These are phyloP conservation scores for Caenorhabditis sp. DNA, from an alignment of 2,888 invertebrate genomes.

Conservation along the genomic window DNA sequence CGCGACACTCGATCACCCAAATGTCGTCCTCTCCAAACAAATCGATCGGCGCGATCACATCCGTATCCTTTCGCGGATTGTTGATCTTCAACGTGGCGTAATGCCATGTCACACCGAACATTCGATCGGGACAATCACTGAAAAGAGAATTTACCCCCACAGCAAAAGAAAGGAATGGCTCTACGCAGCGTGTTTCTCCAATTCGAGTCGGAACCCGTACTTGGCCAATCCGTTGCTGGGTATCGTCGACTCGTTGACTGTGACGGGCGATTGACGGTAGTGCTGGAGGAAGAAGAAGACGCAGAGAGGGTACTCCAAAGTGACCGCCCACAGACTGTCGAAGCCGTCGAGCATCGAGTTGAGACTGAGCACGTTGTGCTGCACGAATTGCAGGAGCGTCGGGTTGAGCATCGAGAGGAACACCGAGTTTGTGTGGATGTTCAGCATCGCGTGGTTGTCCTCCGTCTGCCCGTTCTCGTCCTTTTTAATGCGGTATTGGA, in stretches of 20 bases:
- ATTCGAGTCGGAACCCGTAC: slow-evolving; percentile 3
- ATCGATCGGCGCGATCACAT: not conserved
- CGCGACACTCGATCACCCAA: not conserved
- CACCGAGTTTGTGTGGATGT: slow-evolving; percentile 12
- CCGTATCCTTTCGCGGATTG: not conserved
- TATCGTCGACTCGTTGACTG: not conserved
- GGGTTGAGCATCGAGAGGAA: slow-evolving; percentile 4
- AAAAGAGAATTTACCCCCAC: not conserved
- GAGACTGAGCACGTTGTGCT: slow-evolving; percentile 1
- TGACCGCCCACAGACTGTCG: slow-evolving; percentile 7
- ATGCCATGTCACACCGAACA: slow-evolving; percentile 14
- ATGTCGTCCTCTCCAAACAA: not conserved
- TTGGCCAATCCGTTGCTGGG: not conserved
- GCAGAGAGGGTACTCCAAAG: slow-evolving; percentile 2
- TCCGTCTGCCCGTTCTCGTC: not conserved
- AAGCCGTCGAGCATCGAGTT: not conserved
- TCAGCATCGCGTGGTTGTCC: not conserved
- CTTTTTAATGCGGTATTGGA: not conserved
- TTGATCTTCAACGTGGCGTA: not conserved
- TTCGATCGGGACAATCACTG: slow-evolving; percentile 6
- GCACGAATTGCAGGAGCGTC: not conserved
- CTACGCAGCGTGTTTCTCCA: slow-evolving; percentile 12
- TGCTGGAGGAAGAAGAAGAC: slow-evolving; percentile 19
- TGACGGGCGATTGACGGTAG: slow-evolving; percentile 7
- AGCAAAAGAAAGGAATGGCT: not conserved